phyloP scores from a whole-genome alignment of 2,113 vertebrate genomes.

The Sinocyclocheilus anophthalmus region DNA sequence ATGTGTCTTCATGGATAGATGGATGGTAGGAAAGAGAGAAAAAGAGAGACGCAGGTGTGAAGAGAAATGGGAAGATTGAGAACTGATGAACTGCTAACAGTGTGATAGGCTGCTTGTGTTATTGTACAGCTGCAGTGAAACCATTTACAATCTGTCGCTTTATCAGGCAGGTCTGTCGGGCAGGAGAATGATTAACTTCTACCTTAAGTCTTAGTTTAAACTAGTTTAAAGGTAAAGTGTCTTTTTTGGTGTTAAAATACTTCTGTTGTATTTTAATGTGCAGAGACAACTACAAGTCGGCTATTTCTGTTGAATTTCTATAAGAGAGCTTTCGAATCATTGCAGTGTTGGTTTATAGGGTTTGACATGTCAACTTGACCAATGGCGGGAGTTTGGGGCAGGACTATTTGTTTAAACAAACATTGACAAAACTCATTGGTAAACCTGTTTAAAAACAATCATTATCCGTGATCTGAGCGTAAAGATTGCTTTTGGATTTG shows the following conservation, averaged over 20 bases:
- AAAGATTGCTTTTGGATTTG: background rate
- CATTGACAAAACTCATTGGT: background rate
- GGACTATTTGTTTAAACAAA: background rate
- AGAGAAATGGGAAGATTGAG: constrained; percentile 11
- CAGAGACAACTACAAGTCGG: background rate
- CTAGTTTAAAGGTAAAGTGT: background rate
- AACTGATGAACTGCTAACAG: background rate
- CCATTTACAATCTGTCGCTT: background rate
- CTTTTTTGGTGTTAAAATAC: background rate
- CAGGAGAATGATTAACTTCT: background rate
- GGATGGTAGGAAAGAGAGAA: constrained; percentile 2
- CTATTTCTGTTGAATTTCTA: background rate
- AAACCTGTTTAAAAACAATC: constrained; percentile 7
- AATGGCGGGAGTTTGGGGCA: background rate
- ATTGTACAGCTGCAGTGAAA: constrained; percentile 16
- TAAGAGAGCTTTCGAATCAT: background rate
- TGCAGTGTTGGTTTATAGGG: background rate
- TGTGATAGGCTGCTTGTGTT: constrained; percentile 3
- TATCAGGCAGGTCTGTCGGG: background rate
- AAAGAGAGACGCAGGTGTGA: background rate
- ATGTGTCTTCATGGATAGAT: background rate
- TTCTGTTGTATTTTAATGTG: too few relatives aligned
- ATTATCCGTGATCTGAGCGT: background rate
- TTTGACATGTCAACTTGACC: background rate
- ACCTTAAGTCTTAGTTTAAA: background rate